Evolutionary conservation across 2,888 invertebrate species (phyloP), one percentile per base, ranked within the genome.

Genomic region (Linyphia triangularis): DNA sequence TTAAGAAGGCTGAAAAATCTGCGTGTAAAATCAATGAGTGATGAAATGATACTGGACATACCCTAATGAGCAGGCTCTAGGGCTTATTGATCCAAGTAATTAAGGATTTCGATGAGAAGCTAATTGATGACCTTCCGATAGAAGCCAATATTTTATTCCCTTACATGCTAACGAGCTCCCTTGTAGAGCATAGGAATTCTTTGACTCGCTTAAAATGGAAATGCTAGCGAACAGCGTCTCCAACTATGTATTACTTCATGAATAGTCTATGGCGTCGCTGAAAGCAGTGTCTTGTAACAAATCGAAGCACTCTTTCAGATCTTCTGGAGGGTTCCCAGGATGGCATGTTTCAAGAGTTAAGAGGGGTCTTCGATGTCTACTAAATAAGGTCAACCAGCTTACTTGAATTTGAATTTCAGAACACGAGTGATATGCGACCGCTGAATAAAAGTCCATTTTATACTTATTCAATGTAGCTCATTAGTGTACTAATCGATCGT

Each of bases 1-100:
- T 75, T 67, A 30, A 67, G n/a, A 75, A 28, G 72, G 78, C 78
- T 86, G 73, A 81, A 86, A 86, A 86, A 86, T 86, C 65, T 72
- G 57, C 65, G 63, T 67, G 22, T 67, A 63, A 86, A 77, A 86
- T 81, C 86, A 86, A 79, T 81, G 79, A 73, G 72, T 72, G 67
- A 81, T 86, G 72, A 86, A 86, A 81, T 86, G 79, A 79, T 86
- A 81, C 86, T 73, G 81, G 81, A 86, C 81, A 75, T 72, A 67
- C 67, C 59, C 86, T 88, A 88, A 88, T 88, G 86, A 88, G 81
- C 67, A 59, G 81, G 67, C 86, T 75, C 81, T 22, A 59, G 72
- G 86, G 81, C 75, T 88, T 81, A 88, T 81, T 81, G 86, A 78
- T 73, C 86, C 81, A 67, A 37, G 73, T 88, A 88, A 88, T 88